Percentiles rank a stretch among this genome's conserved stretches.
Conservation (phyloP, 2,113 vertebrate genomes). For the Erinaceus europaeus region DNA sequence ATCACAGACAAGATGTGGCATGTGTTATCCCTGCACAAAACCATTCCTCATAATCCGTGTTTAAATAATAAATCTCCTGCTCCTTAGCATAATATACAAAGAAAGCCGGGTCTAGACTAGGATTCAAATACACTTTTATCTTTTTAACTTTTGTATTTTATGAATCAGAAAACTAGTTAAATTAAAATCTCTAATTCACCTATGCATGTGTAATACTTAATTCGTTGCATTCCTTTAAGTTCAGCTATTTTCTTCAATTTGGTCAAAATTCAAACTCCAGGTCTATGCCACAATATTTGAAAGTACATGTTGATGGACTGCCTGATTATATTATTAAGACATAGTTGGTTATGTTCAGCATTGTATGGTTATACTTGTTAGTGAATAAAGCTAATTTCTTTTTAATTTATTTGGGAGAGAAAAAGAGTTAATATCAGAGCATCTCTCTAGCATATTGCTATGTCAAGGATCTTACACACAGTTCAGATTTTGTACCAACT, state of each 20-base stretch:
- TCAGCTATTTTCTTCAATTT: neutral
- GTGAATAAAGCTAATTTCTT: no score
- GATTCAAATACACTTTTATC: neutral
- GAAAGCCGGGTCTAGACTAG: neutral
- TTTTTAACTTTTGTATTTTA: neutral
- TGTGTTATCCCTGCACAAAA: neutral
- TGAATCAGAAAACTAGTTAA: neutral
- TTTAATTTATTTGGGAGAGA: no score
- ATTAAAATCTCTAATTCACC: neutral
- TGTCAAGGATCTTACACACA: no score
- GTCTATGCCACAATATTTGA: neutral
- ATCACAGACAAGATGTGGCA: neutral
- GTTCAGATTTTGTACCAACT: no score
- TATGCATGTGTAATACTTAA: neutral
- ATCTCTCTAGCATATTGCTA: no score
- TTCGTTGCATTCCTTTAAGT: neutral
- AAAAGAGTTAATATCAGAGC: no score
- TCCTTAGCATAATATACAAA: neutral
- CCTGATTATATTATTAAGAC: neutral
- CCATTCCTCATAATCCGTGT: neutral
- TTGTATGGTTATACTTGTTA: no score
- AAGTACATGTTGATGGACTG: neutral
- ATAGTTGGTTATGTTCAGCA: constrained; percentile 1
- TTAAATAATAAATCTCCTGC: neutral
- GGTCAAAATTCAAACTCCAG: neutral